phyloP scores from a whole-genome alignment of 1,140 invertebrate genomes.

The Anthonomus grandis region DNA sequence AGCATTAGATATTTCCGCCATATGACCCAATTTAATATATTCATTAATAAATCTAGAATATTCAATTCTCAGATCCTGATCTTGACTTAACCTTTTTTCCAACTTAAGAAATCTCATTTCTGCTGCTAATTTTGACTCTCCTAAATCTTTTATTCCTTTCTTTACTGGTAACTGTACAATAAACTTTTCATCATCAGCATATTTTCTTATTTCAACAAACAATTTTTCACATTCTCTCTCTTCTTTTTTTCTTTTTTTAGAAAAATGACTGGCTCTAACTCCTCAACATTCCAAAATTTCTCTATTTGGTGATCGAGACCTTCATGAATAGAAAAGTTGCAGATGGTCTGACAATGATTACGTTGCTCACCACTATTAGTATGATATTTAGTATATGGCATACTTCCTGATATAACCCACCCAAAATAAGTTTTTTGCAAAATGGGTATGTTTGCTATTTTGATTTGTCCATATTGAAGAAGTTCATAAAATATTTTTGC shows the following conservation, averaged over 20 bases:
- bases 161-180: not conserved
- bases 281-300: not conserved
- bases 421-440: not conserved
- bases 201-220: not conserved
- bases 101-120: not conserved
- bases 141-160: not conserved
- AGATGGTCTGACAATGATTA: not conserved
- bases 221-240: not conserved
- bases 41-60: not conserved
- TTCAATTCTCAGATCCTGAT: not conserved
- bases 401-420: not conserved
- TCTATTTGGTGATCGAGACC: not conserved
- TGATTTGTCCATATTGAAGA: too few species aligned
- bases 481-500: too few species aligned
- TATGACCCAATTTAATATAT: not conserved
- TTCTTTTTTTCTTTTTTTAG: too few species aligned
- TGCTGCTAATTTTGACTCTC: not conserved
- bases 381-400: not conserved
- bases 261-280: not conserved
- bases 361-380: not conserved
- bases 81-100: not conserved
- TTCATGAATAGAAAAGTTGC: not conserved
- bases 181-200: not conserved
- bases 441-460: not conserved
- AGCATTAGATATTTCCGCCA: not conserved